Evolutionary conservation across 2,797 vertebrate genomes (phyloP).

Genomic region (Aotus griseimembra): DNA sequence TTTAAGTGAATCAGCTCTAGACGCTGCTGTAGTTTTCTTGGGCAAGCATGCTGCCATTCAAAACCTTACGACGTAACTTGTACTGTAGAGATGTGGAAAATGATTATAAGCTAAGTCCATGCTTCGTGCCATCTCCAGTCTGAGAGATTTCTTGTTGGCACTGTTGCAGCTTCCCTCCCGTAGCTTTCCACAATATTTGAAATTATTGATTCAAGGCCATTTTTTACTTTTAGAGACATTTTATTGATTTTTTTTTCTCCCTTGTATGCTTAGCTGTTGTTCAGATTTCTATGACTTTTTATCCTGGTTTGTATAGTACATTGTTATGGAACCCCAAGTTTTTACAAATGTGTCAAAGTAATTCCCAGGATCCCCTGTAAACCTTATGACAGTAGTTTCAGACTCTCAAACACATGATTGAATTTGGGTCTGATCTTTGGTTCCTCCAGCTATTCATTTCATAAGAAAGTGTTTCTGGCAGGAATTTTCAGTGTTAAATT

Average conservation of each 20-base stretch:
- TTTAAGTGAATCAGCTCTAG: background rate
- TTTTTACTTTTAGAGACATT: background rate
- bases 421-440: background rate
- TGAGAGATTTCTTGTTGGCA: background rate
- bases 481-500: background rate
- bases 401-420: background rate
- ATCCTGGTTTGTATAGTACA: background rate
- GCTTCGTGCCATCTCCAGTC: background rate
- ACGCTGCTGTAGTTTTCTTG: background rate
- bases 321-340: background rate
- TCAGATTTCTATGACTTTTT: background rate
- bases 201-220: background rate
- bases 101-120: background rate
- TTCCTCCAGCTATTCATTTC: background rate
- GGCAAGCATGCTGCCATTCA: background rate
- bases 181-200: background rate
- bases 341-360: background rate
- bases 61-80: background rate
- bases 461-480: background rate
- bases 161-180: background rate
- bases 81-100: background rate
- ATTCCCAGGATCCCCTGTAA: background rate
- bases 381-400: background rate
- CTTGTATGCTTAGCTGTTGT: background rate
- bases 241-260: background rate